Evolutionary conservation across 2,888 invertebrate species (phyloP).

Genomic region (Glaucopsyche alexis): DNA sequence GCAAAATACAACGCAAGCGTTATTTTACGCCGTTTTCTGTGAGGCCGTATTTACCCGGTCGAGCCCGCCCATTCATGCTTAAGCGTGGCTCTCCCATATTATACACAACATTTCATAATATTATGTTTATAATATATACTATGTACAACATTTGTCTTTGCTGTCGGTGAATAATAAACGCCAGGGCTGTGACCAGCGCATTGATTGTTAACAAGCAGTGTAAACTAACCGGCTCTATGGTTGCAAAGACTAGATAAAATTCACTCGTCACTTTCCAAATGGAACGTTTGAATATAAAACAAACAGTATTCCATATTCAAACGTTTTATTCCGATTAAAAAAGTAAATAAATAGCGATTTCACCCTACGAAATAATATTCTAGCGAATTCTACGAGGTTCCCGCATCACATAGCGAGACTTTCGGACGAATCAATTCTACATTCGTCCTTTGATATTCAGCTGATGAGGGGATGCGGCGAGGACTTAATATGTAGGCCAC

Average conservation of each 20-base stretch:
- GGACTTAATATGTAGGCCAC: slow-evolving; percentile 74
- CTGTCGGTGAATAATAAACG: neutral
- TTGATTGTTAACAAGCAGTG: slow-evolving; percentile 3
- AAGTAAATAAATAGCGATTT: slow-evolving; percentile 45
- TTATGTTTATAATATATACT: no score
- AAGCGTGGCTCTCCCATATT: no score
- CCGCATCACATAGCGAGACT: slow-evolving; percentile 50
- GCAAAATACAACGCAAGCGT: no score
- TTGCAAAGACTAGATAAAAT: neutral
- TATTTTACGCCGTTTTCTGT: no score
- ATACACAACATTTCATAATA: no score
- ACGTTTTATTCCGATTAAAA: slow-evolving; percentile 41
- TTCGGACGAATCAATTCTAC: slow-evolving; percentile 55
- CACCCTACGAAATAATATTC: neutral
- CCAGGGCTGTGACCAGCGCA: neutral
- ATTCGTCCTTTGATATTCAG: slow-evolving; percentile 59
- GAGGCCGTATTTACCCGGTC: no score
- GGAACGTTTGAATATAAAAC: slow-evolving; percentile 3
- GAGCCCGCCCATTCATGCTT: no score
- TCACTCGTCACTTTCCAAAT: neutral
- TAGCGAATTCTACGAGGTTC: slow-evolving; percentile 51
- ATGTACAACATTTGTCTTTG: neutral
- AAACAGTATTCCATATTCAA: slow-evolving; percentile 22
- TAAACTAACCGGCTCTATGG: slow-evolving; percentile 4
- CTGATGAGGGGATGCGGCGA: slow-evolving; percentile 75